These are phyloP conservation scores for Torymus auratus DNA, from an alignment of 2,888 invertebrate species.

Conservation along the genomic window DNA sequence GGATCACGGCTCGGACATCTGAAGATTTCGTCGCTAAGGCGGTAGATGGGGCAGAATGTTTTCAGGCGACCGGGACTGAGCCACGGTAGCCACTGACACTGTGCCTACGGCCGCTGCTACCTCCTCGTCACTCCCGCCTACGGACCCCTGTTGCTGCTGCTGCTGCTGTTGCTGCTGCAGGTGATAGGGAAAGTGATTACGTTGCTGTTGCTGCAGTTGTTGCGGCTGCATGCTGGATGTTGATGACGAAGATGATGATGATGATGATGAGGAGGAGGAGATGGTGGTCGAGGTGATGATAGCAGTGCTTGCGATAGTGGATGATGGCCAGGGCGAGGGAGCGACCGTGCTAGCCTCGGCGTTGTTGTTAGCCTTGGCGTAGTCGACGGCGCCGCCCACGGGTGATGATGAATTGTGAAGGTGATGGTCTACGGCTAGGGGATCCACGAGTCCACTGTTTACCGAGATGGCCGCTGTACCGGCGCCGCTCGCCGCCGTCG, in stretches of 20 bases:
- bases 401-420: slow-evolving; percentile 51
- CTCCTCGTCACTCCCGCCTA: slow-evolving; percentile 1
- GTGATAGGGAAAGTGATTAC: slow-evolving; percentile 43
- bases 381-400: slow-evolving; percentile 16
- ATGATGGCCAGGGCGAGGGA: slow-evolving; percentile 34
- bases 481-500: slow-evolving; percentile 8
- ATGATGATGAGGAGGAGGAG: slow-evolving; percentile 29
- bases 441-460: slow-evolving; percentile 53
- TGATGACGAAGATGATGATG: slow-evolving; percentile 40
- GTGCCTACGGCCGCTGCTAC: slow-evolving; percentile 16
- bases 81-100: slow-evolving; percentile 42
- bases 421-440: slow-evolving; percentile 47
- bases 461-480: slow-evolving; percentile 35
- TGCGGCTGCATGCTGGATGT: slow-evolving; percentile 9
- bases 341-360: slow-evolving; percentile 12
- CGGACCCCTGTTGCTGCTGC: slow-evolving; percentile 38
- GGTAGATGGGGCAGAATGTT: slow-evolving; percentile 73
- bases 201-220: slow-evolving; percentile 24
- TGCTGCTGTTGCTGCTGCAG: slow-evolving; percentile 48
- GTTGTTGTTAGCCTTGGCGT: slow-evolving; percentile 32
- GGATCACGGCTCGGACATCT: slow-evolving; percentile 44
- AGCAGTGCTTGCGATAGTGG: neutral
- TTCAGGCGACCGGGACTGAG: slow-evolving; percentile 67
- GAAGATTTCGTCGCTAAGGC: slow-evolving; percentile 69
- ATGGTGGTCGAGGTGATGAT: slow-evolving; percentile 8